Evolutionary conservation across 1,140 invertebrate genomes (phyloP).

Genomic region (Drosophila mauritiana): DNA sequence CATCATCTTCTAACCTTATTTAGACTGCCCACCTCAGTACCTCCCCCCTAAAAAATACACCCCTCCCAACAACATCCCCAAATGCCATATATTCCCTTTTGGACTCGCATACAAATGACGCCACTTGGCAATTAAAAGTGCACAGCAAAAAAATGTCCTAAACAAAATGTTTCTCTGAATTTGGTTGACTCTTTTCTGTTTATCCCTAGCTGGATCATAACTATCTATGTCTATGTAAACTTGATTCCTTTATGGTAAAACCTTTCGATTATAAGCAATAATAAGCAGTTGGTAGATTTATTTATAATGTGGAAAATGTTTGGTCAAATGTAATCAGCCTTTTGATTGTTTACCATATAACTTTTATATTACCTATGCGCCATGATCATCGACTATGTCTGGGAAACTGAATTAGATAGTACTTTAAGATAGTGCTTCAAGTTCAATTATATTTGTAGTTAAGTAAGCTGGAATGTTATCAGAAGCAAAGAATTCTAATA

Average conservation of each 20-base stretch:
- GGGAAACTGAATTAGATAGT: no score
- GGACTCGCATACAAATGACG: constrained; percentile 22
- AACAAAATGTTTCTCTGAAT: not conserved
- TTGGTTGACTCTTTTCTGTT: not conserved
- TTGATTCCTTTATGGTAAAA: no score
- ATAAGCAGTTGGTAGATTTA: no score
- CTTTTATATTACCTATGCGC: not conserved
- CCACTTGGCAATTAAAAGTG: constrained; percentile 38
- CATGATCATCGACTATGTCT: not conserved
- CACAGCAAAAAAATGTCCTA: not conserved
- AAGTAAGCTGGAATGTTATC: no score
- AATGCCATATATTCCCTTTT: constrained; percentile 2
- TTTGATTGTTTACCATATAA: not conserved
- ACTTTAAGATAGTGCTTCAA: no score
- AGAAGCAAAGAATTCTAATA: no score
- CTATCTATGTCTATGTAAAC: no score
- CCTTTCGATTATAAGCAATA: no score
- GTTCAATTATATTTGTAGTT: no score
- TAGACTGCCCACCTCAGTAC: constrained; percentile 2
- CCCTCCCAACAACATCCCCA: constrained; percentile 21
- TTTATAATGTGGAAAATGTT: no score
- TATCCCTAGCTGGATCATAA: not conserved
- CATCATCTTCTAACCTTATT: constrained; percentile 38
- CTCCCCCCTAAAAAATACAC: not conserved
- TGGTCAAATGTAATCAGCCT: not conserved